Conservation (phyloP, 2,113 vertebrate species). For the Spheniscus mendiculus region DNA sequence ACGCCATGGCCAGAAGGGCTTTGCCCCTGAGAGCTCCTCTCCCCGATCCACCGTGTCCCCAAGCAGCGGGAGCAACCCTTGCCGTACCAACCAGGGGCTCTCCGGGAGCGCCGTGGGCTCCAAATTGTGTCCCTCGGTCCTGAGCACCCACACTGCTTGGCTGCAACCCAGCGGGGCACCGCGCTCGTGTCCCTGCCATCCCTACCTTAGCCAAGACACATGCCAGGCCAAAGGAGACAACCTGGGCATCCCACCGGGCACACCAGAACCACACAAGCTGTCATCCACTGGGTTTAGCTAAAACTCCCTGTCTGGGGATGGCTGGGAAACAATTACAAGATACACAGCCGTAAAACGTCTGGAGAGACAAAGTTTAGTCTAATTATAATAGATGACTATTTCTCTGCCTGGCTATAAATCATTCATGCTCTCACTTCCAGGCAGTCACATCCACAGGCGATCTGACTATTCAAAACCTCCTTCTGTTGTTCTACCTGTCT, state of each 20-base stretch:
- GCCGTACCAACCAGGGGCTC: neutral
- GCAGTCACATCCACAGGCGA: neutral
- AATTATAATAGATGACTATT: neutral
- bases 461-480: neutral
- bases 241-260: no score
- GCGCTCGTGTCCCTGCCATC: fast-evolving
- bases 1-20: neutral
- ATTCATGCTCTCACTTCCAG: neutral
- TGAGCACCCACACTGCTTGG: fast-evolving
- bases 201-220: neutral
- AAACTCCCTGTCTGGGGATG: neutral
- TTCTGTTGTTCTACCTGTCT: neutral
- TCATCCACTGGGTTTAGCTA: neutral
- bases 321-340: neutral
- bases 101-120: fast-evolving
- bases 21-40: neutral
- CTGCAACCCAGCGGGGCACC: neutral
- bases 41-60: neutral
- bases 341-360: neutral
- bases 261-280: no score
- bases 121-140: fast-evolving
- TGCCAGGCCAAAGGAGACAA: fast-evolving
- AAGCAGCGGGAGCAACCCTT: neutral
- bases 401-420: neutral
- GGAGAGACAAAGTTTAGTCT: neutral